phyloP scores from a whole-genome alignment of 2,888 invertebrate genomes.

The Pilophorus perplexus region DNA sequence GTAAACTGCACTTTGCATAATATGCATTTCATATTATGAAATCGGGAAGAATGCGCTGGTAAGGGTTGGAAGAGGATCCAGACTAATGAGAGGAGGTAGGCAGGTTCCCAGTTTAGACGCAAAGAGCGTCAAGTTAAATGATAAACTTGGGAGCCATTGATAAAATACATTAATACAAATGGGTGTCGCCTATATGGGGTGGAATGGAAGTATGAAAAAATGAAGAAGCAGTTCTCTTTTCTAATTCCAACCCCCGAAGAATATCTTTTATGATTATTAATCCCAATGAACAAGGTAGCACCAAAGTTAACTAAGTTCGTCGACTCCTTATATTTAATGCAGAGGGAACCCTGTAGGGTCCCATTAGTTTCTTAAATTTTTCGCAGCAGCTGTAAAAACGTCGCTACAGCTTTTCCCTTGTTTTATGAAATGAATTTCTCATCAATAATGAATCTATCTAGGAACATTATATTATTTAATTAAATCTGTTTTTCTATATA shows the following conservation, averaged over 20 bases:
- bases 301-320: slow-evolving; percentile 47
- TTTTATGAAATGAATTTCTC: too few relatives aligned
- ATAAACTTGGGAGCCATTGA: slow-evolving; percentile 51
- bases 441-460: too few relatives aligned
- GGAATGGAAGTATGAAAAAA: slow-evolving; percentile 51
- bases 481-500: too few relatives aligned
- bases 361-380: slow-evolving; percentile 37
- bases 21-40: too few relatives aligned
- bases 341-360: slow-evolving; percentile 31
- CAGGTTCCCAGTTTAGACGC: slow-evolving; percentile 37
- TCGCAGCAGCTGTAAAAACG: background rate
- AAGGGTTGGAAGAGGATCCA: background rate
- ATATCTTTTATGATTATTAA: slow-evolving; percentile 49
- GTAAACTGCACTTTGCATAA: slow-evolving; percentile 49
- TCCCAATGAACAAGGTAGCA: slow-evolving; percentile 47
- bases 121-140: slow-evolving; percentile 48
- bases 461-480: too few relatives aligned
- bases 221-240: slow-evolving; percentile 49
- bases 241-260: slow-evolving; percentile 48
- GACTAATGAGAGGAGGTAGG: background rate
- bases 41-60: slow-evolving; percentile 40
- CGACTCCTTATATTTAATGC: slow-evolving; percentile 46
- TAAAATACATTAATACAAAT: slow-evolving; percentile 51
- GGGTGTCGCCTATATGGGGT: slow-evolving; percentile 49
- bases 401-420: too few relatives aligned